These are phyloP conservation scores for Rhincodon typus DNA, from an alignment of 2,797 vertebrate genomes.

Conservation along the genomic window DNA sequence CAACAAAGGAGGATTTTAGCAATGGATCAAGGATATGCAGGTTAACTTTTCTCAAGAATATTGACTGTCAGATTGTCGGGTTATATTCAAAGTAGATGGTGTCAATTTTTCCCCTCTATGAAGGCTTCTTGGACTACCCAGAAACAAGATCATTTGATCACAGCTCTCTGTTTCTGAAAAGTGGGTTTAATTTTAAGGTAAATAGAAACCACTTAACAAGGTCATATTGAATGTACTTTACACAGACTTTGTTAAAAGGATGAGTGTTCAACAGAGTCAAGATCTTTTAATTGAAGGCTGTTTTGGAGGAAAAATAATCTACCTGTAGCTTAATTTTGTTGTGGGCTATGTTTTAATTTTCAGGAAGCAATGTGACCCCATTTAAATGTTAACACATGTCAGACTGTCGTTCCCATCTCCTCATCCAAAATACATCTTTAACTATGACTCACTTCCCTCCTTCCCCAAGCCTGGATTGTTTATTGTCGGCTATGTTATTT, in stretches of 20 bases:
- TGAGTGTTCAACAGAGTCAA: background rate
- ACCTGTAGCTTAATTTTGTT: too few species aligned
- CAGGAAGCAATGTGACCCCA: too few species aligned
- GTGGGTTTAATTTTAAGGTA: background rate
- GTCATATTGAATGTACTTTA: background rate
- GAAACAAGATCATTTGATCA: background rate
- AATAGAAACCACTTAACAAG: conserved; percentile 31
- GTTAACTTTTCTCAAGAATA: background rate
- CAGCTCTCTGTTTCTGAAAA: background rate
- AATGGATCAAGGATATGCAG: background rate
- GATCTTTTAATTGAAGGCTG: too few species aligned
- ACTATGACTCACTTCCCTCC: too few species aligned
- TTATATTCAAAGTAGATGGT: background rate
- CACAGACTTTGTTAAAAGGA: background rate
- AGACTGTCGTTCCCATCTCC: too few species aligned
- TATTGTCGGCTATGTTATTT: too few species aligned
- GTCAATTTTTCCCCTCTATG: background rate
- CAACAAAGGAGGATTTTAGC: background rate
- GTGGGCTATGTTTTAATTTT: too few species aligned
- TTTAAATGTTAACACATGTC: too few species aligned
- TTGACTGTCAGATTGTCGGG: background rate
- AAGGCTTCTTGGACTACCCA: background rate
- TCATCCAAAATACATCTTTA: too few species aligned
- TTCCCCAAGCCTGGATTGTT: too few species aligned
- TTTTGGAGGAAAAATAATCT: too few species aligned